phyloP scores from a whole-genome alignment of 1,140 invertebrate genomes.

The Coelopa frigida region DNA sequence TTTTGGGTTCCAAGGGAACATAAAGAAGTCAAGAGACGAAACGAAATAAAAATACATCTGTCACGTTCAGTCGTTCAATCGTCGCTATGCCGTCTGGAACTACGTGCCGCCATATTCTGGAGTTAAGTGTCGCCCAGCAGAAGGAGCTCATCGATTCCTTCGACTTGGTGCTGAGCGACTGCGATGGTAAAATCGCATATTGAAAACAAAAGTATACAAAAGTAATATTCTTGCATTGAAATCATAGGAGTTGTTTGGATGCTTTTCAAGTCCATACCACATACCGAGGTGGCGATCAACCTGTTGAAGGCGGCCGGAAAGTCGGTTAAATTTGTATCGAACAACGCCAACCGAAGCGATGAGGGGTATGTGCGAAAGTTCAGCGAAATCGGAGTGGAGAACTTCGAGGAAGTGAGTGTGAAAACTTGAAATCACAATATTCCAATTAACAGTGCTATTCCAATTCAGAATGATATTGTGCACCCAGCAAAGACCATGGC shows the following conservation, averaged over 20 bases:
- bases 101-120: no score
- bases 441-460: slow-evolving; percentile 17
- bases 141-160: slow-evolving; percentile 30
- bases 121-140: slow-evolving; percentile 27
- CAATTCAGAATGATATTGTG: slow-evolving; percentile 24
- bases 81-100: no score
- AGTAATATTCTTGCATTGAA: no score
- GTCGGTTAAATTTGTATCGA: slow-evolving; percentile 62
- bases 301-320: slow-evolving; percentile 57
- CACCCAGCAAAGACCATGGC: slow-evolving; percentile 36
- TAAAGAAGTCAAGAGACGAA: background rate
- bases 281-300: slow-evolving; percentile 49
- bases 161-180: slow-evolving; percentile 29
- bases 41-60: background rate
- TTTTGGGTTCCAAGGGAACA: background rate
- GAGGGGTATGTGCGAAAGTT: slow-evolving; percentile 42
- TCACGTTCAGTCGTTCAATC: no score
- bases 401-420: no score
- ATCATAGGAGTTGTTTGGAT: slow-evolving; percentile 33
- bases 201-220: no score
- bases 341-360: slow-evolving; percentile 52
- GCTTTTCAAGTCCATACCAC: slow-evolving; percentile 45
- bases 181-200: no score
- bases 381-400: slow-evolving; percentile 25
- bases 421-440: no score